Evolutionary conservation across 2,888 invertebrate genomes (phyloP).

Genomic region (Lepidonotus clava): DNA sequence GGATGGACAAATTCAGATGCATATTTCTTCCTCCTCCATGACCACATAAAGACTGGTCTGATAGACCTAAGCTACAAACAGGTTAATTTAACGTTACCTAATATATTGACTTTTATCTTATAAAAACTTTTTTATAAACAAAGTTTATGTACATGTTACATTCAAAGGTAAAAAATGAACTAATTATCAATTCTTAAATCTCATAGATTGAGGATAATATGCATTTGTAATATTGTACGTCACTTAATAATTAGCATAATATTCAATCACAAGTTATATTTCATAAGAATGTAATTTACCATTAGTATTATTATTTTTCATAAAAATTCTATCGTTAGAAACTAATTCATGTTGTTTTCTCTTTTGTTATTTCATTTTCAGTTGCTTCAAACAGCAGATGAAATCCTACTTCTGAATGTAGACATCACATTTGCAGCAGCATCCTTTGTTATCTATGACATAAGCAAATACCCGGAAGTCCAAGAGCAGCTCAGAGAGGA

Average conservation of each 20-base stretch:
- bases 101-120: neutral
- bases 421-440: slow-evolving; percentile 29
- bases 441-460: slow-evolving; percentile 24
- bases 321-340: no score
- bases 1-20: neutral
- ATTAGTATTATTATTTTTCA: no score
- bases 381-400: slow-evolving; percentile 22
- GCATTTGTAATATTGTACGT: no score
- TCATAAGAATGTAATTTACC: no score
- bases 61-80: neutral
- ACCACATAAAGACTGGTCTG: neutral
- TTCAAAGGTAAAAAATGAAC: no score
- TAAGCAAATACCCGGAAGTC: neutral
- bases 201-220: no score
- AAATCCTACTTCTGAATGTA: slow-evolving; percentile 29
- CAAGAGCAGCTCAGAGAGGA: slow-evolving; percentile 23
- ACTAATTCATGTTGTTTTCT: no score
- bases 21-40: neutral
- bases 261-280: no score
- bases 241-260: no score
- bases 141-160: no score
- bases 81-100: neutral
- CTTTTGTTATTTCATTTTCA: neutral
- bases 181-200: no score
- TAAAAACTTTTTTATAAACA: no score